Evolutionary conservation across 1,140 invertebrate species (phyloP), one percentile per base, ranked within the genome.

Genomic region (Drosophila grimshawi): DNA sequence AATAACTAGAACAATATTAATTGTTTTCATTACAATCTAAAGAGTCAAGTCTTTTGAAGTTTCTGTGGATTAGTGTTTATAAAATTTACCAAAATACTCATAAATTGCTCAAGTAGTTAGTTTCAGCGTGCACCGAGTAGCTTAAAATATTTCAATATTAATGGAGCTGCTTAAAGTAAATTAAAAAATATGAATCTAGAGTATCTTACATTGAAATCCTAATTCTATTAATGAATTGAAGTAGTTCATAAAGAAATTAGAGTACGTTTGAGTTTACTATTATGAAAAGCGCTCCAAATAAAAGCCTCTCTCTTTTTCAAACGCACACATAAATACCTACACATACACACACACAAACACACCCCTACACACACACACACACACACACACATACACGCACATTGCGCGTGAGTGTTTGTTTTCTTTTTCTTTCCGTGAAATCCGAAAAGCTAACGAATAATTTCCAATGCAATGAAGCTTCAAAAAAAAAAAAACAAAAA

Each of bases 391-490:
- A 7, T 5, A 61, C 3, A 62, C 35, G 57, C 35, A 56, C 45
- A 45, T 37, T 37, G 33, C 41, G 45, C 59, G 56, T 43, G 11
- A 51, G 61, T 77, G 45, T 73, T 73, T 72, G 41, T 48, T 60
- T 51, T 32, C n/a, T 39, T 33, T 69, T 56, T 57, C 39, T 27
- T 75, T 77, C 39, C 49, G 62, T 48, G 67, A 39, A 39, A 62
- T 7, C 37, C 35, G 30, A 69, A 74, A 74, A 56, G 71, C 81
- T 82, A 80, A 72, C 85, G 85, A 88, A 88, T 80, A 68, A 89
- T 88, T 78, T 88, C 83, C 83, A 88, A 89, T 89, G 83, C 83
- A 88, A 88, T 83, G 72, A 86, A 80, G 83, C 83, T 88, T 89
- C 80, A 77, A 78, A 52, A 70, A 55, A 55, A 32, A 33, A 11